Conservation (phyloP, 2,113 vertebrate genomes). For the Heliornis fulica region DNA sequence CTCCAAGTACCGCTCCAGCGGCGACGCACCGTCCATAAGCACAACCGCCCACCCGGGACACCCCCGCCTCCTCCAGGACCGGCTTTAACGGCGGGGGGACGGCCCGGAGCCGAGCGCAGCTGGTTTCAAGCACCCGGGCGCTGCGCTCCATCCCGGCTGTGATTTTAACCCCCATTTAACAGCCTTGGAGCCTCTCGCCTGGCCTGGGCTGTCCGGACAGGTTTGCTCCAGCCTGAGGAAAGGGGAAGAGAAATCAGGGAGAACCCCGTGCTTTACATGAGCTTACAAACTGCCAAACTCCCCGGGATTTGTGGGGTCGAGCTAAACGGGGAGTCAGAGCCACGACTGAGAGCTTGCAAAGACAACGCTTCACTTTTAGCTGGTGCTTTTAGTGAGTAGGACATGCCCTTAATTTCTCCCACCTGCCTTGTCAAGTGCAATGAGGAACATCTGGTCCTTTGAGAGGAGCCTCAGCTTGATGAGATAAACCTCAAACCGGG, state of each 20-base stretch:
- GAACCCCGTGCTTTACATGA: rapidly evolving
- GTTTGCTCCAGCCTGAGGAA: rapidly evolving
- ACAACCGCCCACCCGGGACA: rapidly evolving
- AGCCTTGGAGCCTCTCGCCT: neutral
- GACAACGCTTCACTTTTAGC: neutral
- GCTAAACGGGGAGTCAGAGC: rapidly evolving
- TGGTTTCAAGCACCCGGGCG: rapidly evolving
- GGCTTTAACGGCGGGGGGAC: neutral
- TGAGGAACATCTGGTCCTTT: neutral
- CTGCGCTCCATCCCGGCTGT: rapidly evolving
- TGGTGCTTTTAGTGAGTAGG: neutral
- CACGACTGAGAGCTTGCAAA: rapidly evolving
- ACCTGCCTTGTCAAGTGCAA: neutral
- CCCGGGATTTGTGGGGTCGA: neutral
- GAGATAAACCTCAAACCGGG: neutral
- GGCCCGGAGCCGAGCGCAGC: rapidly evolving
- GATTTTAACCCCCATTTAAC: neutral
- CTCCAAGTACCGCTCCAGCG: conserved; percentile 81
- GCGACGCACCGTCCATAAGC: conserved; percentile 59
- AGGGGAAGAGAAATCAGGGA: rapidly evolving
- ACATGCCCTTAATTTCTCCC: neutral
- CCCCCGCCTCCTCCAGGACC: rapidly evolving
- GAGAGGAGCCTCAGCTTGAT: neutral
- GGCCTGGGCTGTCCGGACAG: neutral
- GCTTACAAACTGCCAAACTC: no score